Base-by-base conservation (phyloP, 1,140 invertebrate genomes). In the Cyclargus thomasi region DNA sequence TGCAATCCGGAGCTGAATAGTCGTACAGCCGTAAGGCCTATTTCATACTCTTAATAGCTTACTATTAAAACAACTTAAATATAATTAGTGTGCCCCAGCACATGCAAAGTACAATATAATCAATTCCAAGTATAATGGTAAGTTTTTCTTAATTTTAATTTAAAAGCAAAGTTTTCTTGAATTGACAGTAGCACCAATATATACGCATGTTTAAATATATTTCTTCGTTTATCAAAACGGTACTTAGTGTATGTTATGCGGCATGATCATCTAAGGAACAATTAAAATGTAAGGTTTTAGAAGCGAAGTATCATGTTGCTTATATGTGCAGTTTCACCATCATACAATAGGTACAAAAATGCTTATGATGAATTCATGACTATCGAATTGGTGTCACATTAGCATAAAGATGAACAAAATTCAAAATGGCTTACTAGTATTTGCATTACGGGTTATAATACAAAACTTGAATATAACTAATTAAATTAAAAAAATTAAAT, bases 1-100 rank as follows among this genome's bases (percentile, higher is more conserved):
- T 64, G 79, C 71, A 81, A 79, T 68, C 39, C 65, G 68, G 65
- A 73, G 62, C 68, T 59, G 21, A 68, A 69, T 70, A 39, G 63
- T 64, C 53, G 64, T 36, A 47, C 10, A 47, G 39, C 39, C 39
- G 39, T 47, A 47, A 47, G 39, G 39, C 14, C 39, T 47, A 47
- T 47, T 47, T 16, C 10, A 8, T 47, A 14, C 39, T 16, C 11
- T 47, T 47, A 47, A 47, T 47, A 2, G 14, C 39, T 16, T 47
- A 47, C 10, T 14, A 39, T 39, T 39, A 14, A 47, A 47, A 8
- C 8, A 47, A 47, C 39, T 47, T 47, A 3, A 47, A 47, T 47
- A 47, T 47, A 3, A 47, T 14, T 47, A 47, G 39, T 47, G 39
- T 16, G 14, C 14, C n/a, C n/a, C n/a, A n/a, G n/a, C n/a, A n/a